Evolutionary conservation across 64 coral and sea anemone genomes (phyloP).

Genomic region (Astreopora myriophthalma): DNA sequence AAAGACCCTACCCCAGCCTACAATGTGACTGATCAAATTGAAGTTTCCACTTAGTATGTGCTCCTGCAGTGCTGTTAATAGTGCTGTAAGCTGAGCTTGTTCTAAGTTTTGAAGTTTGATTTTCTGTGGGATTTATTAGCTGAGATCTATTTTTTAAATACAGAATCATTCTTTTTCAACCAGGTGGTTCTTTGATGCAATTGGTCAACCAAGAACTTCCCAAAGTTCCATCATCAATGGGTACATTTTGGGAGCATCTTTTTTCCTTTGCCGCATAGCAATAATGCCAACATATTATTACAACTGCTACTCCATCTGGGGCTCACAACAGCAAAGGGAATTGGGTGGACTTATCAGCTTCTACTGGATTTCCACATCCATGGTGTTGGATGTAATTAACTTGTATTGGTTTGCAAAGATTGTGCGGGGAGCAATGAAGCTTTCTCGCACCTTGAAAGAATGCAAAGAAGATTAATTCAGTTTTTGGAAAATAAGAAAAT

Average conservation of each 20-base stretch:
- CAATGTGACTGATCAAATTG: too few relatives aligned
- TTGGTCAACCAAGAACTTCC: slow-evolving; percentile 62
- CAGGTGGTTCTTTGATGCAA: slow-evolving; percentile 88
- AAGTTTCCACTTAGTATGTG: too few relatives aligned
- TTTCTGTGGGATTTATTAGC: too few relatives aligned
- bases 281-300: slow-evolving; percentile 96
- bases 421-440: slow-evolving; percentile 79
- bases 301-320: slow-evolving; percentile 72
- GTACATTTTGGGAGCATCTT: slow-evolving; percentile 69
- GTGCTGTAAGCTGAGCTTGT: too few relatives aligned
- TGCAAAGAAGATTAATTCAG: neutral
- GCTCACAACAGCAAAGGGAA: slow-evolving; percentile 21
- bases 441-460: slow-evolving; percentile 56
- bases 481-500: neutral
- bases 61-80: too few relatives aligned
- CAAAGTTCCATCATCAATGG: slow-evolving; percentile 74
- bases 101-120: too few relatives aligned
- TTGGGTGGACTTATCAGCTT: slow-evolving; percentile 64
- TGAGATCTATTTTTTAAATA: neutral
- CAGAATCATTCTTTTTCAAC: neutral
- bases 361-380: slow-evolving; percentile 82
- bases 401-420: slow-evolving; percentile 97
- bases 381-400: slow-evolving; percentile 83
- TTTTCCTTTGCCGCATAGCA: slow-evolving; percentile 80
- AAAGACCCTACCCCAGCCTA: too few relatives aligned